phyloP scores from a whole-genome alignment of 2,888 invertebrate species.

The Acholoe squamosa region DNA sequence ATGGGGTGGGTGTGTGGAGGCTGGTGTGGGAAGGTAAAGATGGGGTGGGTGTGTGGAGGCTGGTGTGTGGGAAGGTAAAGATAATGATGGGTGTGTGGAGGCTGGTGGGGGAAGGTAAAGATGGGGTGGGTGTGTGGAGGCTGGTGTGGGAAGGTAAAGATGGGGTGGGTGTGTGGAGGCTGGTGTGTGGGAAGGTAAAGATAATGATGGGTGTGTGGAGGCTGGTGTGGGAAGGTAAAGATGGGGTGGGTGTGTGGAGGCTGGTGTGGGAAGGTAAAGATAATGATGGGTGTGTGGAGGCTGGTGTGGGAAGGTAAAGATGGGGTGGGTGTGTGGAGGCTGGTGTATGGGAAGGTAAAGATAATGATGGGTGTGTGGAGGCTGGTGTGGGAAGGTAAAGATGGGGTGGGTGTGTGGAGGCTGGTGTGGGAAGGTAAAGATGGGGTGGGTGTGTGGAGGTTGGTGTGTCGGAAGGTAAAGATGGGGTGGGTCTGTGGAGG shows the following conservation, averaged over 20 bases:
- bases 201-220: too few species aligned
- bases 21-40: not conserved
- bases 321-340: too few species aligned
- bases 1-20: not conserved
- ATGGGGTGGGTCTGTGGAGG: not conserved
- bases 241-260: not conserved
- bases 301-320: too few species aligned
- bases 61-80: not conserved
- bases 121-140: not conserved
- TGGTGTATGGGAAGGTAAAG: too few species aligned
- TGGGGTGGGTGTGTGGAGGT: too few species aligned
- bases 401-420: too few species aligned
- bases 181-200: too few species aligned
- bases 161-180: not conserved
- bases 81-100: not conserved
- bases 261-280: not conserved
- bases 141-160: not conserved
- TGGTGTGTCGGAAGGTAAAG: not conserved
- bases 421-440: too few species aligned
- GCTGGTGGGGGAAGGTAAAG: not conserved
- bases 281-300: not conserved
- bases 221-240: too few species aligned
- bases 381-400: too few species aligned
- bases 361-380: too few species aligned
- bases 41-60: not conserved